phyloP scores from a whole-genome alignment of 1,140 invertebrate genomes.

The Apolygus lucorum region DNA sequence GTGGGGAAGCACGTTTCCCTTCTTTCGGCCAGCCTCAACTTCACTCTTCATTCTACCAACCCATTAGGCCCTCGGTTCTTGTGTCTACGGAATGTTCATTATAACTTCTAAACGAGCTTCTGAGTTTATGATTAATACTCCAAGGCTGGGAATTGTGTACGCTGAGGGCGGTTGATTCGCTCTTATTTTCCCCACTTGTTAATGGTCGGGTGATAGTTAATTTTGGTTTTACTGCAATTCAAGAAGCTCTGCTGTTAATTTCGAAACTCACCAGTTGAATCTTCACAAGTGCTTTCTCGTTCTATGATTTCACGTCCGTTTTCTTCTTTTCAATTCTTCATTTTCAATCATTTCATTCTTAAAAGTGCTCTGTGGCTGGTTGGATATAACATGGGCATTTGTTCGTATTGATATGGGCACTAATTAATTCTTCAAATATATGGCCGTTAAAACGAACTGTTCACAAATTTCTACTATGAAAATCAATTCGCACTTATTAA shows the following conservation, averaged over 20 bases:
- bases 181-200: not conserved
- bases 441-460: too few species aligned
- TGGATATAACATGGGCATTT: too few species aligned
- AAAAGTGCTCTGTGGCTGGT: too few species aligned
- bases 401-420: too few species aligned
- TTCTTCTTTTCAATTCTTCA: too few species aligned
- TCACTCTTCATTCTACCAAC: conserved; percentile 15
- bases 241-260: not conserved
- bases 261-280: not conserved
- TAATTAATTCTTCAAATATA: too few species aligned
- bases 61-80: conserved; percentile 10
- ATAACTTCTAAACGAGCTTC: conserved; percentile 13
- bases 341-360: too few species aligned
- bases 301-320: too few species aligned
- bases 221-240: not conserved
- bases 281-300: too few species aligned
- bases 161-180: not conserved
- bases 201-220: not conserved
- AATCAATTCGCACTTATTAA: too few species aligned
- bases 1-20: not conserved
- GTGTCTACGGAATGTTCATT: conserved; percentile 16
- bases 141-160: not conserved
- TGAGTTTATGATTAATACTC: conserved; percentile 11
- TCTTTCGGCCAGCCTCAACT: not conserved
- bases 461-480: too few species aligned